Conservation (phyloP, 37 sponge, comb jelly and placozoan genomes). For the Geodia barretti region DNA sequence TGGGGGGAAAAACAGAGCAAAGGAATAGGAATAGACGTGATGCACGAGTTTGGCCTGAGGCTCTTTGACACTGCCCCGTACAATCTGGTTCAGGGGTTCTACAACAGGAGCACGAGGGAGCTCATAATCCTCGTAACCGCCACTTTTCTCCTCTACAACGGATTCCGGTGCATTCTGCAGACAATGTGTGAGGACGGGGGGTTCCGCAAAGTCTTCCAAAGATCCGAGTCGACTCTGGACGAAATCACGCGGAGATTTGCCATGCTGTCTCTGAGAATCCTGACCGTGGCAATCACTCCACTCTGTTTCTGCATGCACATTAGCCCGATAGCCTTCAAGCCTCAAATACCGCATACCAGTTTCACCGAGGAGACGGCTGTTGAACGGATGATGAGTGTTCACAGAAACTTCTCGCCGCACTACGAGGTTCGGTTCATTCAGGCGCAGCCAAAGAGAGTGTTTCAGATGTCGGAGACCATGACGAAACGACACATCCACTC, state of each 20-base stretch:
- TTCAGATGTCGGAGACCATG: background rate
- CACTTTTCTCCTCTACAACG: conserved; percentile 9
- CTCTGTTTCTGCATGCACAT: background rate
- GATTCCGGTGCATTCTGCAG: background rate
- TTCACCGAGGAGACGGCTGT: background rate
- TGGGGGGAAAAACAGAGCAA: background rate
- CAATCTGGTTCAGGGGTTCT: background rate
- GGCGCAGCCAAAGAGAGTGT: background rate
- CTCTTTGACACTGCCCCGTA: conserved; percentile 4
- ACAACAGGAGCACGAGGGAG: conserved; percentile 10
- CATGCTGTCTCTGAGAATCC: background rate
- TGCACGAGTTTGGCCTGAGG: background rate
- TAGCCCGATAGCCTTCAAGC: background rate
- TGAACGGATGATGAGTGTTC: background rate
- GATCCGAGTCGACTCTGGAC: background rate
- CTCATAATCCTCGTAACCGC: background rate
- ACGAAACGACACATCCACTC: background rate
- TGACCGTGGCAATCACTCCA: background rate
- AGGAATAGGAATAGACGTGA: background rate
- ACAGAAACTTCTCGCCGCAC: background rate
- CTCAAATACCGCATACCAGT: conserved; percentile 2
- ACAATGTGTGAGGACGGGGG: conserved; percentile 28
- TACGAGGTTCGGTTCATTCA: background rate
- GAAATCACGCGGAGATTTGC: background rate
- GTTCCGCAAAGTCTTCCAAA: background rate